Evolutionary conservation across 2,888 invertebrate species (phyloP).

Genomic region (Athripsodes cinereus): DNA sequence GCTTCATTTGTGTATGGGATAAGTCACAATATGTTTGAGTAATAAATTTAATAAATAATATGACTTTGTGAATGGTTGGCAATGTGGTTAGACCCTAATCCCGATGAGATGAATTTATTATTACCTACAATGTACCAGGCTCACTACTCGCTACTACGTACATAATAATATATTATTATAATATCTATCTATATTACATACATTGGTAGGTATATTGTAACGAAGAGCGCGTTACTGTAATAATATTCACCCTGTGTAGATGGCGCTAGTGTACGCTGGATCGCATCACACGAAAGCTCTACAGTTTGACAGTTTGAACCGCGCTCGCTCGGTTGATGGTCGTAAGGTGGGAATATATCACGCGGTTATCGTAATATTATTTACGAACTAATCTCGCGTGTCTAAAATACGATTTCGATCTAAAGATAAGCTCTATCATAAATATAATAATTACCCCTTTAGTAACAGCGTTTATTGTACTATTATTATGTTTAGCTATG

Average conservation of each 20-base stretch:
- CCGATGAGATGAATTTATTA: constrained; percentile 1
- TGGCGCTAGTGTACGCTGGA: constrained; percentile 1
- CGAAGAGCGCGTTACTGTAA: too few species aligned
- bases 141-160: too few species aligned
- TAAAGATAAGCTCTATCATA: background rate
- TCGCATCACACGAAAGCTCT: background rate
- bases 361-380: constrained; percentile 3
- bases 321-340: constrained; percentile 3
- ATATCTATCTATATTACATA: too few species aligned
- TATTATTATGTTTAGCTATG: too few species aligned
- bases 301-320: constrained; percentile 5
- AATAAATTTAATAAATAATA: constrained; percentile 5
- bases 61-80: background rate
- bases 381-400: constrained; percentile 13
- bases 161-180: too few species aligned
- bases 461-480: too few species aligned
- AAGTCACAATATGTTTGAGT: constrained; percentile 2
- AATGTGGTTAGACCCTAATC: constrained; percentile 1
- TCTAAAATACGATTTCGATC: constrained; percentile 2
- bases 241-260: background rate
- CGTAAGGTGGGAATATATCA: background rate
- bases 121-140: too few species aligned
- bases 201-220: too few species aligned
- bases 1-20: background rate
- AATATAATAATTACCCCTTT: constrained; percentile 1